Base-by-base conservation (phyloP, 2,888 invertebrate genomes). In the Synanthedon myopaeformis region DNA sequence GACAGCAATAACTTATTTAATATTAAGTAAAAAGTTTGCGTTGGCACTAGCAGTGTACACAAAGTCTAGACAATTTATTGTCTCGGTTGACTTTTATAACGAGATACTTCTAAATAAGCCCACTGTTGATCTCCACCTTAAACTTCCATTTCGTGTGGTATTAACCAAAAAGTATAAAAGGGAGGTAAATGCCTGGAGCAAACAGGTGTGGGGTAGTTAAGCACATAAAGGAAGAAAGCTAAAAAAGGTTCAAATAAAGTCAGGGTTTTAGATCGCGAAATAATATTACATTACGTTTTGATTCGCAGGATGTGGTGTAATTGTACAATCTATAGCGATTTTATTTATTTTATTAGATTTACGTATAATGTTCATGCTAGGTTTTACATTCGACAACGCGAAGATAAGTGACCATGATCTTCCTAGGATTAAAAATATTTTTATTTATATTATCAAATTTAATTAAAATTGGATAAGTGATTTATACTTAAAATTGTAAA, bases 241-340 rank as follows among this genome's bases (percentile, higher is more conserved):
- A 70, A 82, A 84, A 84, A 83, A 74, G 75, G 74, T 76, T 78
- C 69, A 74, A 79, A 80, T 77, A 77, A 82, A 81, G 76, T 79
- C 72, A 72, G 73, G 67, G 72, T 72, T 79, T 73, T 57, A 72
- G 70, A 74, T 79, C 68, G 74, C 72, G 67, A 76, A 76, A 79
- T 77, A 80, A 76, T 70, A 72, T 79, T 70, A 67, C 70, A 67
- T 71, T 70, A 71, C 72, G 72, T 80, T 82, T 81, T 79, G 75
- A 76, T 77, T 76, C 62, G 58, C 56, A 54, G 54, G 42, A 51
- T 51, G 51, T 2, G 51, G 59, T 41, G 14, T 41, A 57, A 57
- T 35, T 42, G 54, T 4, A n/a, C 3, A 35, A 35, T 35, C 35
- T 35, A 35, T 10, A 35, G 35, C 8, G 35, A 35, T 35, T 35